phyloP scores from a whole-genome alignment of 2,797 vertebrate species.

The Pelochelys cantorii region DNA sequence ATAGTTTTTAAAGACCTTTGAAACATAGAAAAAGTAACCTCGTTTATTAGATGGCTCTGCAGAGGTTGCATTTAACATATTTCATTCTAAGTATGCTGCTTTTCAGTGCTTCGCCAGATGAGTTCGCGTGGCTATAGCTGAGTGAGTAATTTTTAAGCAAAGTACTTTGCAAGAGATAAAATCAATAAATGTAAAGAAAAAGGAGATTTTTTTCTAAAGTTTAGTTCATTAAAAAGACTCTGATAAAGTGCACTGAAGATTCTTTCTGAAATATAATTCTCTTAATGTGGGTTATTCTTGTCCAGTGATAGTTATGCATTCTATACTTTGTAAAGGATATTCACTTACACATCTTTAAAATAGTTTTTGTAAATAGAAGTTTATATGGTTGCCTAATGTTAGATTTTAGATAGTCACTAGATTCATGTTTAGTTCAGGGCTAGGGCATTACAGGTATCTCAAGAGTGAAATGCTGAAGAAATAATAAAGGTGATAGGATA shows the following conservation, averaged over 20 bases:
- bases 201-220: background rate
- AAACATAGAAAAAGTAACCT: background rate
- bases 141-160: background rate
- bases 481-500: background rate
- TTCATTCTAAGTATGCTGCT: conserved; percentile 8
- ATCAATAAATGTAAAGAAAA: background rate
- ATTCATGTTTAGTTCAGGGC: background rate
- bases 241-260: background rate
- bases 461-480: background rate
- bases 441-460: background rate
- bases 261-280: too few species aligned
- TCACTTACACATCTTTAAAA: background rate
- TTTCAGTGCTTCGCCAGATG: conserved; percentile 41
- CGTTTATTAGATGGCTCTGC: background rate
- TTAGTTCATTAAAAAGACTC: background rate
- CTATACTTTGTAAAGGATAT: background rate
- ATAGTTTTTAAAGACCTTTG: conserved; percentile 7
- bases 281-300: background rate
- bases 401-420: background rate
- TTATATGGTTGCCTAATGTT: background rate
- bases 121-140: background rate
- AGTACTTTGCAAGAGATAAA: background rate
- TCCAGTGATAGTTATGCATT: background rate
- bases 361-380: background rate
- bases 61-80: conserved; percentile 40